Evolutionary conservation across 1,140 invertebrate species (phyloP), one percentile per base, ranked within the genome.

Genomic region (Nephila pilipes): DNA sequence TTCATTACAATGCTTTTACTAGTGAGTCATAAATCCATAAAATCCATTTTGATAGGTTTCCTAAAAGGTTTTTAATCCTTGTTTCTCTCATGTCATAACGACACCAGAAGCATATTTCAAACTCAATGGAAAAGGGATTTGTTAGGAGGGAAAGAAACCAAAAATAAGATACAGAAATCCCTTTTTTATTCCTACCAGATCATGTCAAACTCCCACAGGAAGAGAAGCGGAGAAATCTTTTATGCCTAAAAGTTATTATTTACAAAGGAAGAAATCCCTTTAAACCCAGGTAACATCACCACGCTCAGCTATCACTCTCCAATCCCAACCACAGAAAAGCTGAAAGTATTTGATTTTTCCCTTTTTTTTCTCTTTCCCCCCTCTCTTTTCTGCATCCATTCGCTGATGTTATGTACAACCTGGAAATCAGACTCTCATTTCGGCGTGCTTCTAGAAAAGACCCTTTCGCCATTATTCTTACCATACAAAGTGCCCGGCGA

Each of bases 381-480:
- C 8, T 81, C 32, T 54, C 79, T 36, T 81, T 32, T 36, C 36
- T 32, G 25, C 6, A 18, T 75, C 32, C 29, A n/a, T 25, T 55
- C 54, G 10, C 54, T 79, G 46, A 46, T 46, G 46, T 79, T 79
- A 29, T 79, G 69, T 79, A 38, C 69, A 79, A 32, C 10, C 69
- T 18, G 12, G 81, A 83, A 83, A 83, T 83, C 81, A 88, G 22
- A 75, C 81, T 54, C 81, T 46, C 80, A 55, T 57, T 79, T 55
- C 46, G 16, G 36, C 22, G 25, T 46, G 46, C 46, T 46, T 46
- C 46, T 65, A 65, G 29, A 69, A n/a, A n/a, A 88, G 60, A 38
- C 69, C 25, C 87, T 58, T 46, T 32, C 38, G 60, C 87, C 87
- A 88, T 88, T 69, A 88, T 88, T 88, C 87, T 88, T 88, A 88